These are phyloP conservation scores for Ennomos quercinarius DNA, from an alignment of 2,888 invertebrate genomes.

Conservation along the genomic window DNA sequence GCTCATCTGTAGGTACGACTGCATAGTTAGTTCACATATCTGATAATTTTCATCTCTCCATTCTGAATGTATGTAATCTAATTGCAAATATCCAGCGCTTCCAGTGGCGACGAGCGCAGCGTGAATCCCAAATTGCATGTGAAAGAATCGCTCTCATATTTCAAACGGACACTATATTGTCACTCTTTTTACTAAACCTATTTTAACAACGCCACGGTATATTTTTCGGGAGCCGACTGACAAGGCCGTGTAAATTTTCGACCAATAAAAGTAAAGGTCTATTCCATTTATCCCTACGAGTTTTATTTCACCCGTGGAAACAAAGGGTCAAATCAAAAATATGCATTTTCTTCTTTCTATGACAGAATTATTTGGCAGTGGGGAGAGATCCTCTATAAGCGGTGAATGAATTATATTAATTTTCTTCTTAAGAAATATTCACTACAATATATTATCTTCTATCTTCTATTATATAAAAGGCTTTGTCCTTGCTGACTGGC, in stretches of 20 bases:
- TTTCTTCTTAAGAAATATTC: too few species aligned
- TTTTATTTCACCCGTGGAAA: too few species aligned
- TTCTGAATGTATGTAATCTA: conserved; percentile 57
- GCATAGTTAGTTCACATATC: conserved; percentile 32
- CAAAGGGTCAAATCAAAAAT: too few species aligned
- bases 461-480: too few species aligned
- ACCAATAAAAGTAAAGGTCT: conserved; percentile 2
- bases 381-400: too few species aligned
- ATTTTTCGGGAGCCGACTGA: conserved; percentile 27
- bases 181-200: conserved; percentile 33
- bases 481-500: too few species aligned
- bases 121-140: conserved; percentile 53
- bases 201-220: conserved; percentile 27
- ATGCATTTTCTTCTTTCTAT: too few species aligned
- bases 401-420: too few species aligned
- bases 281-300: too few species aligned
- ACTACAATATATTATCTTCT: too few species aligned
- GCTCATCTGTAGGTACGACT: neutral
- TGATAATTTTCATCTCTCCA: conserved; percentile 55
- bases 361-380: too few species aligned
- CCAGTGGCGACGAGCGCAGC: conserved; percentile 42
- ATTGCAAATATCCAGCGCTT: conserved; percentile 64
- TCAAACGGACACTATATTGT: conserved; percentile 36
- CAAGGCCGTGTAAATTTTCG: conserved; percentile 21
- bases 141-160: conserved; percentile 37